Evolutionary conservation across 2,888 invertebrate species (phyloP), one percentile per base, ranked within the genome.

Genomic region (Platypus cylindrus): DNA sequence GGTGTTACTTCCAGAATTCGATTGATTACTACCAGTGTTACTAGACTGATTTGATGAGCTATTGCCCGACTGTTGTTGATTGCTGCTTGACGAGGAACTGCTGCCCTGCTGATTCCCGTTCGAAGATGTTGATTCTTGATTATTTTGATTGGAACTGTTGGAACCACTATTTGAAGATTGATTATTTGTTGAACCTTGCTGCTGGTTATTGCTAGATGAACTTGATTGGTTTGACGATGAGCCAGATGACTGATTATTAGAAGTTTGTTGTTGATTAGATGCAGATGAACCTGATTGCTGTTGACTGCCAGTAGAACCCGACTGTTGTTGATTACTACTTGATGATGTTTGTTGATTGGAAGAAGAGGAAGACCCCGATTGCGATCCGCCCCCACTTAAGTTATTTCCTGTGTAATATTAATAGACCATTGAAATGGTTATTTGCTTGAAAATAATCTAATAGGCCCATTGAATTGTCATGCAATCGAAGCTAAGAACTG

Each of bases 231-330:
- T 44, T 38, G 40, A 35, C 2, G 31, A 13, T 12, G 28, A 27
- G 13, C 41, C 30, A 15, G 34, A 37, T 25, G 36, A 33, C 36
- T 41, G 40, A 37, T 46, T 41, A 7, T 35, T 30, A 12, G 37
- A 32, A 32, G 27, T 20, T 12, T 27, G 39, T 49, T 43, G 14
- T 30, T 41, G 5, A 41, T 46, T 20, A 14, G 37, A 34, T 37
- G 36, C 14, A 32, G 42, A 2, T 15, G 22, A 22, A 5, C 23
- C 30, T 12, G 29, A 5, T 12, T 25, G 25, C 11, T 25, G 25
- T 11, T 25, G 9, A 8, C 7, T 8, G 11, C 27, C 15, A 5
- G 27, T 25, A 25, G 25, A 25, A 34, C 20, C 23, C n/a, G 41
- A 37, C 28, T 32, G 28, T 35, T 43, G 43, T 20, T 39, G 38